phyloP scores from a whole-genome alignment of 2,888 invertebrate species.

The Tortricodes alternella region DNA sequence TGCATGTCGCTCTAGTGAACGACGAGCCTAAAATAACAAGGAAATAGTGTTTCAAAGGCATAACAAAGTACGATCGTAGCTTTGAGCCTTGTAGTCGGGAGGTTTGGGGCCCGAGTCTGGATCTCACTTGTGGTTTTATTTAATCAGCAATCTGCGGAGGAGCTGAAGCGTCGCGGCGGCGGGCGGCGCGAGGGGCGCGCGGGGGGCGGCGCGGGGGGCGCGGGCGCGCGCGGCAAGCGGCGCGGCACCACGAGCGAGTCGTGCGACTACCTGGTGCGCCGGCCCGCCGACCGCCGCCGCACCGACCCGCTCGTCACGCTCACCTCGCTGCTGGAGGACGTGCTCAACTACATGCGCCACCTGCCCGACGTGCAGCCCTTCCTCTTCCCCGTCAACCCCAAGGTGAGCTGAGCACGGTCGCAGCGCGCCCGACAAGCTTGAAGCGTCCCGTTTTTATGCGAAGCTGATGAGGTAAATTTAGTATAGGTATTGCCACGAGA shows the following conservation, averaged over 20 bases:
- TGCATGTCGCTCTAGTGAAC: too few relatives aligned
- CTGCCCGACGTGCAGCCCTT: constrained; percentile 96
- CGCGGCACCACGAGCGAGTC: constrained; percentile 66
- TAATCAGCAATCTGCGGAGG: constrained; percentile 89
- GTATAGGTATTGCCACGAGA: too few relatives aligned
- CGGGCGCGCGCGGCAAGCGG: constrained; percentile 52
- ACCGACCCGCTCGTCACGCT: constrained; percentile 98
- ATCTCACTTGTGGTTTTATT: background rate
- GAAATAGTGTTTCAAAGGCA: too few relatives aligned
- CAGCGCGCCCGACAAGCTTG: too few relatives aligned
- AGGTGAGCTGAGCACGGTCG: constrained; percentile 73
- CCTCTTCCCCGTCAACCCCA: constrained; percentile 96
- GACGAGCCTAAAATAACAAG: too few relatives aligned
- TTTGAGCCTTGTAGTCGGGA: too few relatives aligned
- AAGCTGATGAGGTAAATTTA: too few relatives aligned
- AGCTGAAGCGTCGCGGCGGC: constrained; percentile 90
- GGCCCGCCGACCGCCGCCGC: constrained; percentile 93
- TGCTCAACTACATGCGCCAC: constrained; percentile 95
- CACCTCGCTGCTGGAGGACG: constrained; percentile 94
- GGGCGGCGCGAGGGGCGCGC: constrained; percentile 85
- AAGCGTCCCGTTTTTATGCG: too few relatives aligned
- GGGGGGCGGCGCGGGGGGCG: constrained; percentile 58
- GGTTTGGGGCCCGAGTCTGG: too few relatives aligned
- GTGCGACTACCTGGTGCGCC: constrained; percentile 93
- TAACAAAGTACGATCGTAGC: too few relatives aligned